Conservation (phyloP, 2,888 invertebrate species). For the Dinocampus coccinellae region DNA sequence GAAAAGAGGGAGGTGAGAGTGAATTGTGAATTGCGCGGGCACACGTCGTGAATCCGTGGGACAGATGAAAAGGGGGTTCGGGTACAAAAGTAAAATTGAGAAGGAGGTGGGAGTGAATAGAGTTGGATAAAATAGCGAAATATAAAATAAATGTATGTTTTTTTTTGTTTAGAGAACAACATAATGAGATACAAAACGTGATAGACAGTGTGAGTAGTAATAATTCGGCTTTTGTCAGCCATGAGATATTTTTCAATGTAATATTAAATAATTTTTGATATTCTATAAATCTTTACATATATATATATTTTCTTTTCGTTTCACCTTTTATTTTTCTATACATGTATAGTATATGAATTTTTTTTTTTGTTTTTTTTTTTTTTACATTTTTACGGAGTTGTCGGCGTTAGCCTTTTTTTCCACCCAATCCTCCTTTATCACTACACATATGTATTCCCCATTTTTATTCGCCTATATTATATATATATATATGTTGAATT, state of each 20-base stretch:
- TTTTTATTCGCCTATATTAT: not conserved
- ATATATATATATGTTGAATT: not conserved
- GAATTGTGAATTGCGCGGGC: not conserved
- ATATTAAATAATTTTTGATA: slow-evolving; percentile 40
- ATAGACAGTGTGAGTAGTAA: not conserved
- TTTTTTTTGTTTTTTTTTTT: not conserved
- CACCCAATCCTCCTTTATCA: not conserved
- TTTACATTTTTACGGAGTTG: not conserved
- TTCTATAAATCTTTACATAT: not conserved
- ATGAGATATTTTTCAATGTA: not conserved
- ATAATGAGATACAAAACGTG: slow-evolving; percentile 6
- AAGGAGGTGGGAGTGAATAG: too few species aligned
- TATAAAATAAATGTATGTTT: not conserved
- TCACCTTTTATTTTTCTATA: not conserved
- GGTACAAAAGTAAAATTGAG: not conserved
- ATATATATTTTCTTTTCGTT: too few species aligned
- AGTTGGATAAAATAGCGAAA: too few species aligned
- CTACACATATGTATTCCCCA: not conserved
- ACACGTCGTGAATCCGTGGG: not conserved
- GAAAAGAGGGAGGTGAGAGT: too few species aligned
- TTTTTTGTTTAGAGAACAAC: too few species aligned
- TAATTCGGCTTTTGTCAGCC: not conserved
- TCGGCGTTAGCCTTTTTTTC: not conserved
- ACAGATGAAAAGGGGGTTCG: slow-evolving; percentile 1
- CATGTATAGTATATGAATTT: not conserved